phyloP scores from a whole-genome alignment of 2,797 vertebrate species.

The Chromobotia macracanthus region DNA sequence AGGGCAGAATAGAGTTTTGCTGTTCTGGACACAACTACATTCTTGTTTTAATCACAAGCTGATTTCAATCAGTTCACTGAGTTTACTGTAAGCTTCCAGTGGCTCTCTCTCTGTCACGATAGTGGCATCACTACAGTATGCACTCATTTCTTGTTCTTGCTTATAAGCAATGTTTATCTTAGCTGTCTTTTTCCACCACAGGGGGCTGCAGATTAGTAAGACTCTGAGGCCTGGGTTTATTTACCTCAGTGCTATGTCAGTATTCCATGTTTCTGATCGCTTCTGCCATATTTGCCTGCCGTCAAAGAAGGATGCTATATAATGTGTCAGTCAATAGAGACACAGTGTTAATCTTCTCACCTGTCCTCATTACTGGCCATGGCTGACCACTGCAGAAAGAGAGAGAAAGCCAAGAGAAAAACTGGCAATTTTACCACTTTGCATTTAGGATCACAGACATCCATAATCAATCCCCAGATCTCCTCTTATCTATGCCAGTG shows the following conservation, averaged over 20 bases:
- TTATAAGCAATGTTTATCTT: conserved; percentile 17
- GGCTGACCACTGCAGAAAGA: conserved; percentile 51
- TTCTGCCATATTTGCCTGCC: conserved; percentile 32
- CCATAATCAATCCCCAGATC: conserved; percentile 34
- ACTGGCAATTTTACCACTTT: conserved; percentile 5
- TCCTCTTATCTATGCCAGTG: conserved; percentile 33
- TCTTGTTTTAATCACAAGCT: conserved; percentile 26
- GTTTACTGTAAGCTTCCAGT: conserved; percentile 5
- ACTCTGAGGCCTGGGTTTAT: conserved; percentile 62
- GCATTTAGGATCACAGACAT: conserved; percentile 56
- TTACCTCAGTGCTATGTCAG: conserved; percentile 61
- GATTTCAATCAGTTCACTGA: conserved; percentile 13
- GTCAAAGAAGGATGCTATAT: conserved; percentile 43
- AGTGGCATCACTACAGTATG: background rate
- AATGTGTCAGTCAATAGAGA: conserved; percentile 64
- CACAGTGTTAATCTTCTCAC: conserved; percentile 67
- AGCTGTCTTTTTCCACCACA: conserved; percentile 32
- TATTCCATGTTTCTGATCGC: conserved; percentile 44
- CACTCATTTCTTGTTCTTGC: conserved; percentile 21
- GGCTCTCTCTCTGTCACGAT: conserved; percentile 3
- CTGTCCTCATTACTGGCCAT: conserved; percentile 64
- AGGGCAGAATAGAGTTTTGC: background rate
- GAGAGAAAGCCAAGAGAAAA: background rate
- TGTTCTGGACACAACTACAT: background rate
- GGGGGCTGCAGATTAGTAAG: conserved; percentile 65